These are phyloP conservation scores for Rousettus leschenaultii DNA, from an alignment of 2,113 vertebrate species.

Conservation along the genomic window DNA sequence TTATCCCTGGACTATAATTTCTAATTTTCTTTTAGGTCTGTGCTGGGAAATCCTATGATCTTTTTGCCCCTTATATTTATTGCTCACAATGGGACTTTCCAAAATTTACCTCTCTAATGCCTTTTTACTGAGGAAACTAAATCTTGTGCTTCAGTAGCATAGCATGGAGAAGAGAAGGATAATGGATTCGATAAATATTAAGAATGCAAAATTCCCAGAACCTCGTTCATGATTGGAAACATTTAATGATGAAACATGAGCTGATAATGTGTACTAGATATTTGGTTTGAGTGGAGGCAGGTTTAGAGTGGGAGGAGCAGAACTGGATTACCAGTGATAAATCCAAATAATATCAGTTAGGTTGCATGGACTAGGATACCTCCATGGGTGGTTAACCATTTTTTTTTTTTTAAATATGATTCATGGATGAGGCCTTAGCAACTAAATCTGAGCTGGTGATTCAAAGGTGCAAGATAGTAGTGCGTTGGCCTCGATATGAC, in stretches of 20 bases:
- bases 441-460: not conserved
- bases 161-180: not conserved
- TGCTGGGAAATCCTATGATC: not conserved
- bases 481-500: rapidly evolving
- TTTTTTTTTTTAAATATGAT: not conserved
- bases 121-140: not conserved
- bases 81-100: not conserved
- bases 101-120: not conserved
- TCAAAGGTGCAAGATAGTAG: not conserved
- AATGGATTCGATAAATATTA: not conserved
- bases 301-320: not conserved
- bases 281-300: not conserved
- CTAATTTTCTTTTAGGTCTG: not conserved
- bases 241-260: not conserved
- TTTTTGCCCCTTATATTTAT: not conserved
- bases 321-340: not conserved
- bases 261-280: not conserved
- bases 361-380: not conserved
- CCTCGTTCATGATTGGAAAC: not conserved
- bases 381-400: not conserved
- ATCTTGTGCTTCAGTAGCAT: not conserved
- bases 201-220: not conserved
- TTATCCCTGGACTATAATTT: not conserved
- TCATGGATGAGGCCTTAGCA: not conserved
- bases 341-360: not conserved